These are phyloP conservation scores for Eupithecia subumbrata DNA, from an alignment of 2,888 invertebrate genomes.

Conservation along the genomic window DNA sequence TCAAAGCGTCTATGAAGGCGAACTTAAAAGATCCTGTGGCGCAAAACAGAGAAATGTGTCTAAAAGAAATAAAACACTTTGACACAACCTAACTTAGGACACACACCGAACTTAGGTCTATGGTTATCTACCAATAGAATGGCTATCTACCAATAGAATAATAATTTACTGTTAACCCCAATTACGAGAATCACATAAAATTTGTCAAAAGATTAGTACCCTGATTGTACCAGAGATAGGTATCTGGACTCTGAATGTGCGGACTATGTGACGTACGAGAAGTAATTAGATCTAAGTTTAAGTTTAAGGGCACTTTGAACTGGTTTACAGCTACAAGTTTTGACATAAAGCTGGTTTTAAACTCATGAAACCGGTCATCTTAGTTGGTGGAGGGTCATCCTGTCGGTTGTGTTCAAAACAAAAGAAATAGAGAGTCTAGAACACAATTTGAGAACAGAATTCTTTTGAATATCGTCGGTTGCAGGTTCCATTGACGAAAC, in stretches of 20 bases:
- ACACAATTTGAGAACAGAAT: background rate
- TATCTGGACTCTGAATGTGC: constrained; percentile 42
- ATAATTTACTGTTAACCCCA: background rate
- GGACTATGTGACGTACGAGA: constrained; percentile 61
- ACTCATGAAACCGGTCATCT: constrained; percentile 10
- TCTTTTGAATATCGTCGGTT: no score
- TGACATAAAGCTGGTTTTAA: constrained; percentile 3
- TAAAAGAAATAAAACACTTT: no score
- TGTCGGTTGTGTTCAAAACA: background rate
- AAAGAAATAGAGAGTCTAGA: no score
- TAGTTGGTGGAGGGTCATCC: background rate
- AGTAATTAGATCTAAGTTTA: constrained; percentile 62
- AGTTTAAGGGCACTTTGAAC: constrained; percentile 28
- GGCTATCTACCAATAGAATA: no score
- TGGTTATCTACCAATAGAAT: no score
- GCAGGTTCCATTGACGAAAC: no score
- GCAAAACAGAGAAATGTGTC: no score
- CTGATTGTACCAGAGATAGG: constrained; percentile 31
- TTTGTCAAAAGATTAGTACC: constrained; percentile 30
- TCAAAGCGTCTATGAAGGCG: no score
- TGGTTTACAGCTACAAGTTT: constrained; percentile 16
- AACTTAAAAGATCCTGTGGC: no score
- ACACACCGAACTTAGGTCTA: background rate
- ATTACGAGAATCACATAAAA: background rate
- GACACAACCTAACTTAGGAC: no score